These are phyloP conservation scores for Myotis brandtii DNA, from an alignment of 2,113 vertebrate genomes.

Conservation along the genomic window DNA sequence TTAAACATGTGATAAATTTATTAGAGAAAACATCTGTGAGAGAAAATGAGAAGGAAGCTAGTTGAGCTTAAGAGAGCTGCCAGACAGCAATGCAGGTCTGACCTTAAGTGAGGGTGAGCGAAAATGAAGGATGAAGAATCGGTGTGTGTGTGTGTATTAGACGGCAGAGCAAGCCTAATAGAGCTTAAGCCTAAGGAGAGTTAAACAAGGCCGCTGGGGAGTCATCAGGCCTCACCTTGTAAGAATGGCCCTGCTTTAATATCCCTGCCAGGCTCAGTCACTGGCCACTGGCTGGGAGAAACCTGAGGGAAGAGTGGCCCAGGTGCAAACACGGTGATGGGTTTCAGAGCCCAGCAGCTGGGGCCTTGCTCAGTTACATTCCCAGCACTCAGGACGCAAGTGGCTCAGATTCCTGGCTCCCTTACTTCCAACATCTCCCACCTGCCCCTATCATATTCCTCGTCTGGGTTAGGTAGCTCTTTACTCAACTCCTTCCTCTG, in stretches of 20 bases:
- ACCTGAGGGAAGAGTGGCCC: too few relatives aligned
- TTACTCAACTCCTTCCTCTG: not conserved
- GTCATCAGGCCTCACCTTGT: not conserved
- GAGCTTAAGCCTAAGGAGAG: not conserved
- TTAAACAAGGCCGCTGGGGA: not conserved
- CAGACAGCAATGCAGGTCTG: not conserved
- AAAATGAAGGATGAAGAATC: not conserved
- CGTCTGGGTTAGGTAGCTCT: not conserved
- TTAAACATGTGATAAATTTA: not conserved
- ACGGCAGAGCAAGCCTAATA: not conserved
- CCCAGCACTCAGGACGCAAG: not conserved
- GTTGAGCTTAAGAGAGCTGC: not conserved
- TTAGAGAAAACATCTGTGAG: not conserved
- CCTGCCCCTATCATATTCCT: not conserved
- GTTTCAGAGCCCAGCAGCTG: not conserved
- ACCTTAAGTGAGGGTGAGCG: not conserved
- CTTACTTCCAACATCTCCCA: too few relatives aligned
- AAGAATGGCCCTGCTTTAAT: not conserved
- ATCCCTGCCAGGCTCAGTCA: not conserved
- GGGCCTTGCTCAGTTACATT: accelerated
- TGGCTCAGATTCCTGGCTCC: not conserved
- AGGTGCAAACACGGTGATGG: not conserved
- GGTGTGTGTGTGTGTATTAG: too few relatives aligned
- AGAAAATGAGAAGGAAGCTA: not conserved
- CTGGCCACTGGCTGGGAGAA: not conserved